Evolutionary conservation across 2,113 vertebrate genomes (phyloP), one percentile per base, ranked within the genome.

Genomic region (Trinectes maculatus): DNA sequence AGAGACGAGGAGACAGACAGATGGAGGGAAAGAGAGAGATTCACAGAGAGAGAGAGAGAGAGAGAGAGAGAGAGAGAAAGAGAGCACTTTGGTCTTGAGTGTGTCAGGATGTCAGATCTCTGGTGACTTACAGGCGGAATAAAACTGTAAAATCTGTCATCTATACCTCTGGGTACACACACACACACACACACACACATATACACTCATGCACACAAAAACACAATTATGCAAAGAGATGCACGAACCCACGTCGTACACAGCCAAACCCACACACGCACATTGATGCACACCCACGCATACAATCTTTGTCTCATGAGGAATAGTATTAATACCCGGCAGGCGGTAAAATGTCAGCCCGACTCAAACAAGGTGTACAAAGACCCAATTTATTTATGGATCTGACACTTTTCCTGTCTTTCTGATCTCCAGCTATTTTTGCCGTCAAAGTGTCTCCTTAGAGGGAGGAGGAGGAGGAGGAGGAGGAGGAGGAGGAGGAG

Each of bases 371-470:
- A 83, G 53, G 73, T 64, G 69, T 64, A 79, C 84, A 85, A 83
- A 77, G 73, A 78, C 2, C 57, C 53, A 68, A 52, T 84, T 85
- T 90, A 90, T 90, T 90, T 88, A 85, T 77, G 79, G 77, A 82
- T 79, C 83, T 77, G 77, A 85, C 77, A 63, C 78, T 44, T 81
- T 26, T 87, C 57, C 22, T 61, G 40, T 79, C 65, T 74, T 70
- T 56, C 62, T 73, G 84, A 68, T 84, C 73, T 75, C 11, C 1
- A 46, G 78, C 70, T 87, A 85, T 88, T 90, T 88, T 83, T 73
- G 44, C 37, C 69, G 75, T 87, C 86, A 88, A 84, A 89, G 84
- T 71, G 60, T 85, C n/a, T n/a, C 60, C 77, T 77, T 49, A 44
- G 15, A 62, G 31, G 15, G 1, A 47, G 31, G 28, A 24, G 28